Percentiles rank a stretch among this genome's conserved stretches.
phyloP scores from a whole-genome alignment of 2,797 vertebrate species.

The Platalea minor region DNA sequence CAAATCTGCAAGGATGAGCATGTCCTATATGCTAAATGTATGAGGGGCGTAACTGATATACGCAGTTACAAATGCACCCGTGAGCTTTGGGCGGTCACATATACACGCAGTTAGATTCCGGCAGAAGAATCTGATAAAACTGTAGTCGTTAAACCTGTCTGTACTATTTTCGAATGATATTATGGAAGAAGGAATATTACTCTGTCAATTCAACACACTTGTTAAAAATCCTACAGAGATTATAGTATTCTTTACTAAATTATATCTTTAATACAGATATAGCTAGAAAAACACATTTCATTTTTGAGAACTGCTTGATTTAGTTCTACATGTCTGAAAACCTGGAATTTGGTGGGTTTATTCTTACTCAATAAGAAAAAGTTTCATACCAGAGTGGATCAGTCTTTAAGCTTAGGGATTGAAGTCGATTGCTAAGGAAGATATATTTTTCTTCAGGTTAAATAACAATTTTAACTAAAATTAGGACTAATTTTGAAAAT shows the following conservation, averaged over 20 bases:
- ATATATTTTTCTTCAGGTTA: background rate
- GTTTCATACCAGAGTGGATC: background rate
- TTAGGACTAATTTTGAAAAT: background rate
- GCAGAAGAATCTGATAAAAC: background rate
- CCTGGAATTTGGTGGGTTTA: background rate
- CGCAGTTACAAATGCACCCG: rapidly evolving
- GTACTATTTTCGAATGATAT: background rate
- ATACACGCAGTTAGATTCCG: background rate
- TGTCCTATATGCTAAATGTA: rapidly evolving
- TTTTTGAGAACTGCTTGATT: background rate
- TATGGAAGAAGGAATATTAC: background rate
- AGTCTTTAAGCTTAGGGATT: background rate
- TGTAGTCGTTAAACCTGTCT: background rate
- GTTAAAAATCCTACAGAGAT: background rate
- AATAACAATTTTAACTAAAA: background rate
- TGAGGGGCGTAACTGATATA: rapidly evolving
- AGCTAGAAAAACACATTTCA: rapidly evolving
- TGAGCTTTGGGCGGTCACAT: background rate
- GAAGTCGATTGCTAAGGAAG: background rate
- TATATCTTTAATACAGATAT: background rate
- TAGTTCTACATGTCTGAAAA: background rate
- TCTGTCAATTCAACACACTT: rapidly evolving
- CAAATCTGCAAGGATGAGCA: background rate
- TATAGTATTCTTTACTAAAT: background rate
- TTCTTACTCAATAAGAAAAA: background rate